Base-by-base conservation (phyloP, 2,888 invertebrate species). In the Apoda limacodes region DNA sequence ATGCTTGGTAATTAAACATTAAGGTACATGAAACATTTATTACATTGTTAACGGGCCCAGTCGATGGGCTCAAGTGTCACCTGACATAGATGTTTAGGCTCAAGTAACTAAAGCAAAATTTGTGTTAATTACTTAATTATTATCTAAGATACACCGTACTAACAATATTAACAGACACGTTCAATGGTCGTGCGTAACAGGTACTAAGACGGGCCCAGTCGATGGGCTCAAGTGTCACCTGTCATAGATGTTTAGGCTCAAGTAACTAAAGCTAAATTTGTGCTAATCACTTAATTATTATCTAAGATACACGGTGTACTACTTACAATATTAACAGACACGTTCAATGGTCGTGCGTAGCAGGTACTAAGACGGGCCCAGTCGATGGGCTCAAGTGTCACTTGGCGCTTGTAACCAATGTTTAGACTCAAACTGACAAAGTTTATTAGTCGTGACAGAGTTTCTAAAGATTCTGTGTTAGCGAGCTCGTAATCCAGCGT, bases 241-340 rank as follows among this genome's bases (percentile, higher is more conserved):
- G n/a, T n/a, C n/a, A n/a, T n/a, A n/a, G n/a, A n/a, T n/a, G n/a
- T n/a, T n/a, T n/a, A n/a, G n/a, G n/a, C n/a, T n/a, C n/a, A n/a
- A n/a, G n/a, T 15, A 14, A 25, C 4, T 4, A 13, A 5, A 19
- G 9, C 19, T 5, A 21, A 26, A 19, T 10, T 24, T 19, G 17
- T 19, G 17, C 9, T 25, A 9, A 25, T 28, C 2, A 9, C 13
- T 10, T 2, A 19, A 13, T 9, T 13, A 5, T 13, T 25, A 19
- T 10, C 24, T 7, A 9, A n/a, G 19, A 9, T 21, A 12, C n/a
- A n/a, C n/a, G n/a, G n/a, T 9, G 13, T 3, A 22, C 9, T 37
- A 68, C 70, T 65, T 32, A 74, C 72, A 45, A 76, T 55, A 40
- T 70, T 70, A 4, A 74, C 40, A 3, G 57, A 47, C 2, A 74